Percentiles rank a stretch among this genome's conserved stretches.
These are phyloP conservation scores for Tiaroga cobitis DNA, from an alignment of 2,797 vertebrate genomes.

Conservation along the genomic window DNA sequence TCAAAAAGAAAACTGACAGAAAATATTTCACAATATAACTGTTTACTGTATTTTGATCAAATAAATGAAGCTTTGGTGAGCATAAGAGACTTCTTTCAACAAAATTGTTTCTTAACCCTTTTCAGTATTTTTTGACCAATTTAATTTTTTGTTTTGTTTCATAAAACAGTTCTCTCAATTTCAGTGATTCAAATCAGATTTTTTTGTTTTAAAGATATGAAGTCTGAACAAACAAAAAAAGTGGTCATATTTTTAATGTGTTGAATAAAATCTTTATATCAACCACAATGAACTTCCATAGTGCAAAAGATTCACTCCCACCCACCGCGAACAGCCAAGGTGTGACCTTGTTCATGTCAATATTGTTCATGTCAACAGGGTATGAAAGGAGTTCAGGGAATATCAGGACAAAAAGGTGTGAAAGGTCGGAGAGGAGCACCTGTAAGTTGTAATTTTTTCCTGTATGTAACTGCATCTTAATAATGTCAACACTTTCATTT, in stretches of 20 bases:
- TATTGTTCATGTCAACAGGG: slow-evolving; percentile 66
- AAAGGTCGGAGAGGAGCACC: slow-evolving; percentile 66
- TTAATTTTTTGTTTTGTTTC: no score
- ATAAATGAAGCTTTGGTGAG: neutral
- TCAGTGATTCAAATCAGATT: neutral
- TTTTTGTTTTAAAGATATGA: neutral
- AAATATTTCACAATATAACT: neutral
- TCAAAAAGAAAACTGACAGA: neutral
- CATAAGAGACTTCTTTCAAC: no score
- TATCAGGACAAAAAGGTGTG: slow-evolving; percentile 59
- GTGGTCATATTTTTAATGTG: neutral
- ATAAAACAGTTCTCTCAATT: neutral
- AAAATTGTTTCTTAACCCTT: neutral
- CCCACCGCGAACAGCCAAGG: neutral
- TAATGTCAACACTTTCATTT: neutral
- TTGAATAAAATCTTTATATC: neutral
- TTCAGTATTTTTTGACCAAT: neutral
- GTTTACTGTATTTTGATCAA: neutral
- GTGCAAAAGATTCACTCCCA: neutral
- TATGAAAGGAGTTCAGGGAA: slow-evolving; percentile 67
- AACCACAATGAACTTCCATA: neutral
- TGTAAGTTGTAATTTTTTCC: slow-evolving; percentile 65
- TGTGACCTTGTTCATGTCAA: no score
- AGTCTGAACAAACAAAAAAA: neutral
- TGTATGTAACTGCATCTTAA: neutral